These are phyloP conservation scores for Nasonovia ribisnigri DNA, from an alignment of 2,888 invertebrate species.

Conservation along the genomic window DNA sequence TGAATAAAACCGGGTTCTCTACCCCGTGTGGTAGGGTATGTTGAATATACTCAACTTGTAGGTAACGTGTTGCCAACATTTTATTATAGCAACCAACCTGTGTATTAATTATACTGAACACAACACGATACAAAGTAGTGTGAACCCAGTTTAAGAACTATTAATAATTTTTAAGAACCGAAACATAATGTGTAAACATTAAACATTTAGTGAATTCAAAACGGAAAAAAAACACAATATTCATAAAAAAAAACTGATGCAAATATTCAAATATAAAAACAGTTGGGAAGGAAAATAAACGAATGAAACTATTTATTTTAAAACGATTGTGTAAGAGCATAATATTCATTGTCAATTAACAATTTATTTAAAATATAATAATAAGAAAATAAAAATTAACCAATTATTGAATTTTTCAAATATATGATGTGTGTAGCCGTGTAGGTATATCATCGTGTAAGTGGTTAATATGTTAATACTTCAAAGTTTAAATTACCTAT, in stretches of 20 bases:
- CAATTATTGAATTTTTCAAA: not conserved
- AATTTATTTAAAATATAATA: not conserved
- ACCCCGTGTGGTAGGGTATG: not conserved
- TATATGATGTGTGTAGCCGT: not conserved
- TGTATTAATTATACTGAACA: not conserved
- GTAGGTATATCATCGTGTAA: too few species aligned
- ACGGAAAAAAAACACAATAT: slow-evolving; percentile 31
- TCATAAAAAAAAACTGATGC: slow-evolving; percentile 12
- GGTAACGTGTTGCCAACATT: not conserved
- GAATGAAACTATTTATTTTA: not conserved
- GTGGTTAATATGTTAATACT: too few species aligned
- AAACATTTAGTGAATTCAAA: not conserved
- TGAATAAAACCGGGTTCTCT: not conserved
- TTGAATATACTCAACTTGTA: too few species aligned
- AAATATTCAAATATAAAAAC: slow-evolving; percentile 21
- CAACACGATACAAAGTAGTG: not conserved
- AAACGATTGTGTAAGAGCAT: not conserved
- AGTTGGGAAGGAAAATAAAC: not conserved
- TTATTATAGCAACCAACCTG: not conserved
- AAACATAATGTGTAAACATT: not conserved
- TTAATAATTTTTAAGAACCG: not conserved
- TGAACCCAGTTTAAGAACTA: not conserved
- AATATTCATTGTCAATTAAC: not conserved
- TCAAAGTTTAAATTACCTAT: too few species aligned
- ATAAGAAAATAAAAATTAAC: not conserved